Evolutionary conservation across 2,888 invertebrate genomes (phyloP).

Genomic region (Lepas anatifera): DNA sequence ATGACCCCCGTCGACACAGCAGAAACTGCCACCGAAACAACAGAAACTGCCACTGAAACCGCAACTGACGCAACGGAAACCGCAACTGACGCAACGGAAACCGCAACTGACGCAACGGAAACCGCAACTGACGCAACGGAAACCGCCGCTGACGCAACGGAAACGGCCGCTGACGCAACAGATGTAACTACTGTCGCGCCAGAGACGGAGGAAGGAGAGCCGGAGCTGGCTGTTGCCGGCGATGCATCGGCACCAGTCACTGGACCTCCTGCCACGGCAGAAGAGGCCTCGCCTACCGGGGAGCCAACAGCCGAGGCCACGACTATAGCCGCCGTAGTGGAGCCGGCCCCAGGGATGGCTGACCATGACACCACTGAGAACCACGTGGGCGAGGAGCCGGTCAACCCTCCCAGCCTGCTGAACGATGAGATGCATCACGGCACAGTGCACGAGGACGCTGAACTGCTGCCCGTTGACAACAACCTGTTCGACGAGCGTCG

Average conservation of each 20-base stretch:
- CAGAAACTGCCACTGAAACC: no score
- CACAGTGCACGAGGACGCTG: not conserved
- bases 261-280: not conserved
- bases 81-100: no score
- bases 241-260: not conserved
- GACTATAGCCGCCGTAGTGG: no score
- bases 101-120: no score
- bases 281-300: not conserved
- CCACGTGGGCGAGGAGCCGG: not conserved
- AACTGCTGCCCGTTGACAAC: not conserved
- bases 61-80: no score
- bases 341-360: no score
- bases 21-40: no score
- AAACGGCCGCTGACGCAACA: no score
- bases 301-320: not conserved
- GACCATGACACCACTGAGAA: no score
- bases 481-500: not conserved
- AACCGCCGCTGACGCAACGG: no score
- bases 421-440: not conserved
- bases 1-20: no score
- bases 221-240: not conserved
- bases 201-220: not conserved
- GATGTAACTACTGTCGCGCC: not conserved
- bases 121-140: no score
- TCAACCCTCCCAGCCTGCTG: not conserved